phyloP scores from a whole-genome alignment of 2,113 vertebrate genomes.

The Pseudois nayaur region DNA sequence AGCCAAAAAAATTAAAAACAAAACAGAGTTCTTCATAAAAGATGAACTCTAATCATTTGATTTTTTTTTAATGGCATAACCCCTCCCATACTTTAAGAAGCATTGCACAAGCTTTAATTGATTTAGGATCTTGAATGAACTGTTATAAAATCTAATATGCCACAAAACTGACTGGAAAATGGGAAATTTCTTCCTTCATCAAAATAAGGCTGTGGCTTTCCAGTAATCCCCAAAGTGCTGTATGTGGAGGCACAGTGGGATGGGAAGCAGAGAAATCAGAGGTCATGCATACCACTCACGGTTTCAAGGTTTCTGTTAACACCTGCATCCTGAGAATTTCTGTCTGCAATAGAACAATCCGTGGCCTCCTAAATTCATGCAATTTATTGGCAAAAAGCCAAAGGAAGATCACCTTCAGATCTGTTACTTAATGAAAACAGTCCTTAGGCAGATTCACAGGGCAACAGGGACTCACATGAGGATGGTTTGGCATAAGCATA shows the following conservation, averaged over 20 bases:
- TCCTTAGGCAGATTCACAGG: neutral
- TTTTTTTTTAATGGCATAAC: neutral
- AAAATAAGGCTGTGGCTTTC: neutral
- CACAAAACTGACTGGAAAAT: neutral
- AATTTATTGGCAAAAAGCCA: neutral
- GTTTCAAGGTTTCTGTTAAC: neutral
- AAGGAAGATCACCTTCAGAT: neutral
- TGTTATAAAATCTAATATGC: neutral
- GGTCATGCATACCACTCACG: neutral
- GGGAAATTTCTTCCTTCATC: neutral
- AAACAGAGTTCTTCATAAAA: neutral
- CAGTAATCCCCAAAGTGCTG: neutral
- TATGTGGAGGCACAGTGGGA: too few species aligned
- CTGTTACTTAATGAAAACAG: neutral
- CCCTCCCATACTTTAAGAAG: neutral
- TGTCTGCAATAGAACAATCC: neutral
- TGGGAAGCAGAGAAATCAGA: neutral
- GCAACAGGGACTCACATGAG: neutral
- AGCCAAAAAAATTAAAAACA: neutral
- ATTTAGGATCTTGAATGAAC: neutral
- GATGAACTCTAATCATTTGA: neutral
- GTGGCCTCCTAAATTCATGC: neutral
- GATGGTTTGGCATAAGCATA: neutral
- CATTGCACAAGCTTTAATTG: neutral
- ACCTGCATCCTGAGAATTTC: neutral